These are phyloP conservation scores for Urocolius indicus DNA, from an alignment of 2,113 vertebrate species.

Conservation along the genomic window DNA sequence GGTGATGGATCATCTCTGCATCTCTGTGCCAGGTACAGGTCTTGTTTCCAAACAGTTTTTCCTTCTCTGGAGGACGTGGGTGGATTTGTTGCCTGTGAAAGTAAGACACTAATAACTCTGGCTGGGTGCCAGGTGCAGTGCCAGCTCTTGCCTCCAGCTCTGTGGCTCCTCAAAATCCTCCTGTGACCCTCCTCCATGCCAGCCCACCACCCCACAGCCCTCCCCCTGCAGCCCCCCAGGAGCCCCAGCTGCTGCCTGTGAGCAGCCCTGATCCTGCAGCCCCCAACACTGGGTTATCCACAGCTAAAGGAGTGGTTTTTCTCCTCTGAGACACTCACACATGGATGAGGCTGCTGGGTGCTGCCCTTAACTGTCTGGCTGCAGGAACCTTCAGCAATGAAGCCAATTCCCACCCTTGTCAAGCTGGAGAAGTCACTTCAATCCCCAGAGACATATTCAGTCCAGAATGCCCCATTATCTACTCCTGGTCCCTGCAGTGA, in stretches of 20 bases:
- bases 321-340: accelerated
- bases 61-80: background rate
- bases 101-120: background rate
- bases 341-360: accelerated
- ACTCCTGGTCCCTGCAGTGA: accelerated
- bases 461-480: accelerated
- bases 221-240: accelerated
- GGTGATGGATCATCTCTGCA: background rate
- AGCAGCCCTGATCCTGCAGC: background rate
- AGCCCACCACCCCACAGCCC: too few species aligned
- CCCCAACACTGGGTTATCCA: background rate
- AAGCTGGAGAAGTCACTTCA: background rate
- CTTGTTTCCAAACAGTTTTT: conserved; percentile 21
- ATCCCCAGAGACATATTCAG: background rate
- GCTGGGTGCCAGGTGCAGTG: background rate
- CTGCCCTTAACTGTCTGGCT: background rate
- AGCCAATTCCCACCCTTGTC: background rate
- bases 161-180: background rate
- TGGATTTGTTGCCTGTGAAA: conserved; percentile 12
- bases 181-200: accelerated
- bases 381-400: background rate
- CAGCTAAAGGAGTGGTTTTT: background rate
- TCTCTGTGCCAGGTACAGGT: background rate
- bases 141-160: background rate
- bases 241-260: background rate